Evolutionary conservation across 2,888 invertebrate genomes (phyloP).

Genomic region (Cryptus viduatorius): DNA sequence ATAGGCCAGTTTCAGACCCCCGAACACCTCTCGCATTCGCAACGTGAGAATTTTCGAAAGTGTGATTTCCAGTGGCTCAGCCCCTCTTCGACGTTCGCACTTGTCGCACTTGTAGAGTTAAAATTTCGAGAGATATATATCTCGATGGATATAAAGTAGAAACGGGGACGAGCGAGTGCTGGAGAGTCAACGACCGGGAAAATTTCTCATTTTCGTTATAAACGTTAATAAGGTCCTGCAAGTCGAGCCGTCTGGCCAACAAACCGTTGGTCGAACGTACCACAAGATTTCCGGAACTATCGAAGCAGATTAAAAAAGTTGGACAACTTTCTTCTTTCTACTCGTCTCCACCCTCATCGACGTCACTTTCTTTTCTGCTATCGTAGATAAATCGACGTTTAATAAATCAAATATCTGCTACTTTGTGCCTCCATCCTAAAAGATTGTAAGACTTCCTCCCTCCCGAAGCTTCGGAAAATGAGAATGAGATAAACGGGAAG

Average conservation of each 20-base stretch:
- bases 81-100: not conserved
- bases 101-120: not conserved
- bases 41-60: slow-evolving; percentile 21
- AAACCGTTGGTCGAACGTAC: not conserved
- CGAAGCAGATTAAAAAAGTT: slow-evolving; percentile 63
- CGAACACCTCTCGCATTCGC: slow-evolving; percentile 9
- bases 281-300: slow-evolving; percentile 37
- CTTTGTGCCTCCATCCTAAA: slow-evolving; percentile 49
- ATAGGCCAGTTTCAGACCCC: slow-evolving; percentile 69
- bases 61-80: slow-evolving; percentile 10
- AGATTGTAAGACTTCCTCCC: slow-evolving; percentile 20
- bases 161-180: not conserved
- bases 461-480: slow-evolving; percentile 18
- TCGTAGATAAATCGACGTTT: slow-evolving; percentile 59
- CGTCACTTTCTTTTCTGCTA: slow-evolving; percentile 31
- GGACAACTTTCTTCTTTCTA: slow-evolving; percentile 24
- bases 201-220: slow-evolving; percentile 1
- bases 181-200: not conserved
- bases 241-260: not conserved
- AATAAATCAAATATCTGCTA: slow-evolving; percentile 70
- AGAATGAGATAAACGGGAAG: not conserved
- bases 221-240: slow-evolving; percentile 14
- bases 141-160: not conserved
- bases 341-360: not conserved
- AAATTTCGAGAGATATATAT: slow-evolving; percentile 21